Percentiles rank a stretch among this genome's conserved stretches.
Evolutionary conservation across 2,797 vertebrate genomes (phyloP).

Genomic region (Brachyrhaphis roseni): DNA sequence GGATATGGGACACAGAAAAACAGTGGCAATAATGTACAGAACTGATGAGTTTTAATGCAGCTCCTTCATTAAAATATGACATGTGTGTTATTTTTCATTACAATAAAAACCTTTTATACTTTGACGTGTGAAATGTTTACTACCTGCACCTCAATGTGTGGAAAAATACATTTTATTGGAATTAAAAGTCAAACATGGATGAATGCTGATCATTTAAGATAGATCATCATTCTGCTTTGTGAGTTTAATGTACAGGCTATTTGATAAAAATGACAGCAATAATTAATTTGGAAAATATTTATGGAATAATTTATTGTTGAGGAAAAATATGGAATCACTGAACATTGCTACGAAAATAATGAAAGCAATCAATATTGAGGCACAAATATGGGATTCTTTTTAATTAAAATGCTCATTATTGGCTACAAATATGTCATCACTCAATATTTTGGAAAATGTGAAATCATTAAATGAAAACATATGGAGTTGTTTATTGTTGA

Average conservation of each 20-base stretch:
- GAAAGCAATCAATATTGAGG: not conserved
- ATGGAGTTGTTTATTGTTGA: not conserved
- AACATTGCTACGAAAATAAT: not conserved
- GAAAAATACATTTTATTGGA: not conserved
- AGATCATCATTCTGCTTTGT: not conserved
- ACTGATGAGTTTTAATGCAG: conserved; percentile 46
- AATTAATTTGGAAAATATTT: not conserved
- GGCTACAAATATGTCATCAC: not conserved
- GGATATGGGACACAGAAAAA: conserved; percentile 16
- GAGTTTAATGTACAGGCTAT: not conserved
- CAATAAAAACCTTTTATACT: conserved; percentile 77
- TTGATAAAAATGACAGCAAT: not conserved
- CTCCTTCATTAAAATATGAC: conserved; percentile 43
- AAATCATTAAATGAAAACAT: not conserved
- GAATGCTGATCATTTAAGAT: too few species aligned
- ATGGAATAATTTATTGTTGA: not conserved
- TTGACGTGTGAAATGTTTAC: conserved; percentile 19
- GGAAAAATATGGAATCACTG: not conserved
- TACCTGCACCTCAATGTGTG: not conserved
- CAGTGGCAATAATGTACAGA: conserved; percentile 72
- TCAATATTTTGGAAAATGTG: not conserved
- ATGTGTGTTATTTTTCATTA: conserved; percentile 61
- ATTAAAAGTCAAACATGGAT: not conserved
- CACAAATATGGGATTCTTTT: not conserved
- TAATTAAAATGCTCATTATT: not conserved